A percentile compares a stretch with the other conserved stretches of the same genome.
Conservation (phyloP, 2,797 vertebrate genomes). For the Danio albolineatus region DNA sequence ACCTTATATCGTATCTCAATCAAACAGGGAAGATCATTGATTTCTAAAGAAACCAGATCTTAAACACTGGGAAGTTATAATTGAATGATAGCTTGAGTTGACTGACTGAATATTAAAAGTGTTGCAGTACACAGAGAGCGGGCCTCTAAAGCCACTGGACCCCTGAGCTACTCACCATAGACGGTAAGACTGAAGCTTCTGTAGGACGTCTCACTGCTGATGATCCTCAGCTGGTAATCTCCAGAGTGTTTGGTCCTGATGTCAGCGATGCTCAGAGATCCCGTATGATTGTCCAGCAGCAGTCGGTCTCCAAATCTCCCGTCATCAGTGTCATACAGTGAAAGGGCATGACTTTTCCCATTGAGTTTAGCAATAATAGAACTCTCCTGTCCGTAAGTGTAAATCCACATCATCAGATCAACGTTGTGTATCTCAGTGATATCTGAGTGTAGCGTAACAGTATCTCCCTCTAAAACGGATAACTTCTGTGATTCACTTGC, state of each 20-base stretch:
- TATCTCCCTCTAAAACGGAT: conserved; percentile 2
- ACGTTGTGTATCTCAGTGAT: background rate
- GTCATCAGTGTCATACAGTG: background rate
- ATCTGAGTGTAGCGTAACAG: background rate
- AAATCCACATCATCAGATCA: conserved; percentile 10
- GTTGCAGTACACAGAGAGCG: too few relatives aligned
- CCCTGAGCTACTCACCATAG: background rate
- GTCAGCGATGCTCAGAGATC: background rate
- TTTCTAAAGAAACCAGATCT: too few relatives aligned
- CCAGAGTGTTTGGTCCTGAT: conserved; percentile 11
- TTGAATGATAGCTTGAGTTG: too few relatives aligned
- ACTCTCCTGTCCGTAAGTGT: background rate
- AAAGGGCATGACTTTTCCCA: background rate
- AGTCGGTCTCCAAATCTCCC: background rate
- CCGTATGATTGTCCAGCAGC: conserved; percentile 2
- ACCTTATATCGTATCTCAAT: too few relatives aligned
- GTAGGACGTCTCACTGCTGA: background rate
- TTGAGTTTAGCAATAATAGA: background rate
- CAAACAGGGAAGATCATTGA: too few relatives aligned
- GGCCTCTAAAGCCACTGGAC: too few relatives aligned
- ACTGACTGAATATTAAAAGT: too few relatives aligned
- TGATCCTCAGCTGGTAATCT: conserved; percentile 11
- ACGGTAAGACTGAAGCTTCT: background rate
- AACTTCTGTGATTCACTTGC: background rate
- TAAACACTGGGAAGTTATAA: too few relatives aligned